Conservation (phyloP, 2,888 invertebrate genomes). For the Hirtodrosophila duncani region DNA sequence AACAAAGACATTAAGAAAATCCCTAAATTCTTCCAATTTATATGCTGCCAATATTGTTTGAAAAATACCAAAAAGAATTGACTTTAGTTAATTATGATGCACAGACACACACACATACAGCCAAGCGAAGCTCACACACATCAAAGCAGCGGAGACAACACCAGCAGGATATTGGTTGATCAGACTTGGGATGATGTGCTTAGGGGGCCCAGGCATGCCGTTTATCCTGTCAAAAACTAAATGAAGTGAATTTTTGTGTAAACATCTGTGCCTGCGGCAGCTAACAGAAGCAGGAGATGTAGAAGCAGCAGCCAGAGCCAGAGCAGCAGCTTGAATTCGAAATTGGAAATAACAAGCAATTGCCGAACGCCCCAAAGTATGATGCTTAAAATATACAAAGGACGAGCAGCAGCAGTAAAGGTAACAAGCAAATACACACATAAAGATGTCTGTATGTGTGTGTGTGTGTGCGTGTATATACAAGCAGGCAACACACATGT, state of each 20-base stretch:
- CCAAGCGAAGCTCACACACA: slow-evolving; percentile 13
- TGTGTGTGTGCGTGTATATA: neutral
- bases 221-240: slow-evolving; percentile 53
- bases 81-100: slow-evolving; percentile 34
- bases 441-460: too few relatives aligned
- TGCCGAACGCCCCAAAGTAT: slow-evolving; percentile 19
- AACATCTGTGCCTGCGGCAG: slow-evolving; percentile 49
- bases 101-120: neutral
- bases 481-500: slow-evolving; percentile 2
- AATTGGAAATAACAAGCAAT: slow-evolving; percentile 39
- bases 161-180: too few relatives aligned
- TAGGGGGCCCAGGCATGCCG: too few relatives aligned
- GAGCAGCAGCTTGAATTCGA: slow-evolving; percentile 20
- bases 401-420: slow-evolving; percentile 23
- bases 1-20: slow-evolving; percentile 2
- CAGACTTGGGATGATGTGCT: too few relatives aligned
- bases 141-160: slow-evolving; percentile 21
- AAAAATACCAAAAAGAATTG: slow-evolving; percentile 14
- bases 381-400: slow-evolving; percentile 26
- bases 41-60: slow-evolving; percentile 12
- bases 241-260: slow-evolving; percentile 63
- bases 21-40: slow-evolving; percentile 26
- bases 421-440: slow-evolving; percentile 2
- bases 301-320: neutral
- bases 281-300: neutral